Conservation (phyloP, 2,888 invertebrate species). For the Hirtodrosophila duncani region DNA sequence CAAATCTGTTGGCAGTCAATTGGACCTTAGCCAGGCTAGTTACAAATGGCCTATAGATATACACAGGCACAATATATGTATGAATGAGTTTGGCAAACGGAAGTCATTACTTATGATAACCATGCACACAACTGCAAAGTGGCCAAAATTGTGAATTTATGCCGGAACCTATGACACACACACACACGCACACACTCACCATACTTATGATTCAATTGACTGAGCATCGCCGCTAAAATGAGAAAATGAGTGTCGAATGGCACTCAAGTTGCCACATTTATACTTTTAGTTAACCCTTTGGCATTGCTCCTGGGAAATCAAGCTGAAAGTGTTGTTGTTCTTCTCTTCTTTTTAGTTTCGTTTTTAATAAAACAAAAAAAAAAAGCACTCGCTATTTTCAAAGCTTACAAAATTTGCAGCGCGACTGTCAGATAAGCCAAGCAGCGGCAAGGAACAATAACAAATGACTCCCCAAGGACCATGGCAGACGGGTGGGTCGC, state of each 20-base stretch:
- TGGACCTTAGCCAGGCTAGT: slow-evolving; percentile 49
- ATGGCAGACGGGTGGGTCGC: slow-evolving; percentile 1
- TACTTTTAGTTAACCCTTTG: slow-evolving; percentile 25
- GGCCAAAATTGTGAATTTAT: slow-evolving; percentile 5
- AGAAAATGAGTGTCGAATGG: too few species aligned
- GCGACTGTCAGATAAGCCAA: slow-evolving; percentile 54
- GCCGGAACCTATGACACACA: too few species aligned
- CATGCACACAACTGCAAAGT: neutral
- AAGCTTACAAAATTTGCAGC: slow-evolving; percentile 12
- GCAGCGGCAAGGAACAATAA: slow-evolving; percentile 64
- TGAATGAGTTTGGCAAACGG: slow-evolving; percentile 6
- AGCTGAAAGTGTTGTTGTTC: slow-evolving; percentile 36
- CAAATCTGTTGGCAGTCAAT: slow-evolving; percentile 15
- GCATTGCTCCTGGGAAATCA: slow-evolving; percentile 58
- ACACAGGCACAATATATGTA: slow-evolving; percentile 1
- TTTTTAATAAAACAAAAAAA: slow-evolving; percentile 34
- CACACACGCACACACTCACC: too few species aligned
- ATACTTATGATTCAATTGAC: too few species aligned
- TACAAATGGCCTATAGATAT: slow-evolving; percentile 26
- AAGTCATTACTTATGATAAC: slow-evolving; percentile 39
- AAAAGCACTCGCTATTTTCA: slow-evolving; percentile 18
- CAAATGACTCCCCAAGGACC: slow-evolving; percentile 58
- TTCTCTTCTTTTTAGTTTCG: neutral
- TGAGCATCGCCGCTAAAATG: too few species aligned
- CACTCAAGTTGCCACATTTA: too few species aligned